These are phyloP conservation scores for Nixonia krombeini DNA, from an alignment of 1,140 invertebrate species.

Conservation along the genomic window DNA sequence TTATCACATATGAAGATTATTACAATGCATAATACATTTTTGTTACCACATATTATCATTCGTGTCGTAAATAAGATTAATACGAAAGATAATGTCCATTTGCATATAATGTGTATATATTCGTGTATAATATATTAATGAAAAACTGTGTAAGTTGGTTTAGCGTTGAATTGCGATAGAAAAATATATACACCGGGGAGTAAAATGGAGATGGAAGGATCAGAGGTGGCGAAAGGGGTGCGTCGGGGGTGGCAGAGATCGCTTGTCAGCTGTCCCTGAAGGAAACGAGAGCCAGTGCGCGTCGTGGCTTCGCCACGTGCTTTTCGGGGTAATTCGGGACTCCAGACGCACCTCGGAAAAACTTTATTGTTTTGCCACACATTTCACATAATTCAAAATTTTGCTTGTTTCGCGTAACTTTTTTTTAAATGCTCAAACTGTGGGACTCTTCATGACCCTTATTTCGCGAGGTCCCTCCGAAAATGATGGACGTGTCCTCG, in stretches of 20 bases:
- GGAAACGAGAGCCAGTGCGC: constrained; percentile 59
- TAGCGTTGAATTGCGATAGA: too few species aligned
- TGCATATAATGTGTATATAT: too few species aligned
- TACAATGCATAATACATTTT: too few species aligned
- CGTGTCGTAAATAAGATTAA: too few species aligned
- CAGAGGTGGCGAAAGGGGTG: constrained; percentile 42
- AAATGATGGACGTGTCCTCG: constrained; percentile 11
- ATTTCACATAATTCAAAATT: too few species aligned
- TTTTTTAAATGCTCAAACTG: constrained; percentile 4
- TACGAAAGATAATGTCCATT: too few species aligned
- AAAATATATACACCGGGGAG: constrained; percentile 5
- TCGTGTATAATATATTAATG: too few species aligned
- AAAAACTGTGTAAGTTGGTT: too few species aligned
- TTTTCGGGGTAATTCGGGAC: constrained; percentile 50
- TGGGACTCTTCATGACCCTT: constrained; percentile 3
- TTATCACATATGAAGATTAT: too few species aligned
- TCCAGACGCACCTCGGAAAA: not conserved
- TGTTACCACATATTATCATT: too few species aligned
- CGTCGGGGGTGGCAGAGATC: constrained; percentile 35
- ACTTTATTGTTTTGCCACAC: too few species aligned
- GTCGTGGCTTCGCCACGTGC: constrained; percentile 66
- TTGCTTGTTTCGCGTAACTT: too few species aligned
- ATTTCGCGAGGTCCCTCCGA: constrained; percentile 9
- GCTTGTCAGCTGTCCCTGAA: constrained; percentile 64
- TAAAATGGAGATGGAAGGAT: constrained; percentile 26